Conservation (phyloP, 1,140 invertebrate species). For the Drosophila grimshawi region DNA sequence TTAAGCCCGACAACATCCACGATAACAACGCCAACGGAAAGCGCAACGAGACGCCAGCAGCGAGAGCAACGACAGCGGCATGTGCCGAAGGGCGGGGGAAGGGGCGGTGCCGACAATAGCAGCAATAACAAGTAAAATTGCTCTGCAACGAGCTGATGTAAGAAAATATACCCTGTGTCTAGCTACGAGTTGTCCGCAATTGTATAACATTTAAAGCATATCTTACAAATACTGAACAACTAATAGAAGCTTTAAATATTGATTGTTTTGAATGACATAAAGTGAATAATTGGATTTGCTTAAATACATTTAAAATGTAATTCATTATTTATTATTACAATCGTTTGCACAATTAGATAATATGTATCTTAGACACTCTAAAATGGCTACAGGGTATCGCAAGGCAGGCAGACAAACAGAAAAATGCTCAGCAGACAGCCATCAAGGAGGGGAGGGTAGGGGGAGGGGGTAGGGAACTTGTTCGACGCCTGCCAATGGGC, state of each 20-base stretch:
- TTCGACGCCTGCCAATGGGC: constrained; percentile 17
- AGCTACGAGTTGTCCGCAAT: too few relatives aligned
- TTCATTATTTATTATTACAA: too few relatives aligned
- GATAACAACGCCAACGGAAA: constrained; percentile 51
- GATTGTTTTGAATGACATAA: too few relatives aligned
- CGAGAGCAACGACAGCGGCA: background rate
- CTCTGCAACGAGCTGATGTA: background rate
- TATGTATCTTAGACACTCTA: too few relatives aligned
- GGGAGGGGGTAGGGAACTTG: background rate
- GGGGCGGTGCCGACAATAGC: constrained; percentile 46
- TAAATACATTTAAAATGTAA: too few relatives aligned
- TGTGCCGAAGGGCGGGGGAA: constrained; percentile 10
- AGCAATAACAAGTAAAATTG: constrained; percentile 32
- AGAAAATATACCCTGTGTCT: background rate
- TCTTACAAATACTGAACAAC: too few relatives aligned
- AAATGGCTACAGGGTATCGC: background rate
- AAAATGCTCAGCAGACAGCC: constrained; percentile 54
- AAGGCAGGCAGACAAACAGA: constrained; percentile 47
- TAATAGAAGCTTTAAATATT: too few relatives aligned
- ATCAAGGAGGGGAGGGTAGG: background rate
- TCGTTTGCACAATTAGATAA: too few relatives aligned
- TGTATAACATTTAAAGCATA: too few relatives aligned
- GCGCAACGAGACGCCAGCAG: constrained; percentile 31
- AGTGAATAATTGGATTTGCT: too few relatives aligned
- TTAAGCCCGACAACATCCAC: constrained; percentile 63